Base-by-base conservation (phyloP, 2,113 vertebrate species). In the Actenoides hombroni region DNA sequence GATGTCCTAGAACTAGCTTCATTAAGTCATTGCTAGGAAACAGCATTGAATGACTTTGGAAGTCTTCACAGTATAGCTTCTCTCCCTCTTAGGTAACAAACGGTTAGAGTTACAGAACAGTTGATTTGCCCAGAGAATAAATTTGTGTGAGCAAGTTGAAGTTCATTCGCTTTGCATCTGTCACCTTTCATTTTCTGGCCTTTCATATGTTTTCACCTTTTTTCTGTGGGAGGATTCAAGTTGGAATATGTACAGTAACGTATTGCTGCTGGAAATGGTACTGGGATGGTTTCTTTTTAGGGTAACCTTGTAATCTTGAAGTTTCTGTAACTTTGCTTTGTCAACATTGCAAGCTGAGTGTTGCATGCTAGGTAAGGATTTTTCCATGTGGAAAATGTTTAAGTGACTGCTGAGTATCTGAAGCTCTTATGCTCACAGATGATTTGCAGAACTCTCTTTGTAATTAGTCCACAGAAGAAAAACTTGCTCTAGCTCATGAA, bases 401-500 rank as follows among this genome's bases (percentile, higher is more conserved):
- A 69, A 85, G 23, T 57, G 16, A 3, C 29, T 75, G 6, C 68
- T 83, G 26, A 69, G 42, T 88, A 33, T 78, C n/a, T 86, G 46
- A 53, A 92, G 16, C 20, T 68, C 26, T 76, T 76, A 9, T 6
- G n/a, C 59, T 73, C 56, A 20, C 26, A 42, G 37, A 65, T 91
- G 61, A 91, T 84, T 94, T 93, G 28, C 37, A 48, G 67, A 90
- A 73, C 44, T 96, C 53, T 80, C 89, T 97, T 96, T 96, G 2
- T 95, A 21, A 88, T 95, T 96, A 99, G 99, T 98, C 97, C 39
- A 97, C 98, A 94, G 98, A 99, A 97, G 99, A 99, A 92, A 99
- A 99, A 97, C 97, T 99, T 94, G 96, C 96, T 70, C 33, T 99
- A 90, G 97, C 98, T 78, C 99, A 99, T 93, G 99, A 99, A 92